phyloP scores from a whole-genome alignment of 2,113 vertebrate species.

The Eurypyga helias region DNA sequence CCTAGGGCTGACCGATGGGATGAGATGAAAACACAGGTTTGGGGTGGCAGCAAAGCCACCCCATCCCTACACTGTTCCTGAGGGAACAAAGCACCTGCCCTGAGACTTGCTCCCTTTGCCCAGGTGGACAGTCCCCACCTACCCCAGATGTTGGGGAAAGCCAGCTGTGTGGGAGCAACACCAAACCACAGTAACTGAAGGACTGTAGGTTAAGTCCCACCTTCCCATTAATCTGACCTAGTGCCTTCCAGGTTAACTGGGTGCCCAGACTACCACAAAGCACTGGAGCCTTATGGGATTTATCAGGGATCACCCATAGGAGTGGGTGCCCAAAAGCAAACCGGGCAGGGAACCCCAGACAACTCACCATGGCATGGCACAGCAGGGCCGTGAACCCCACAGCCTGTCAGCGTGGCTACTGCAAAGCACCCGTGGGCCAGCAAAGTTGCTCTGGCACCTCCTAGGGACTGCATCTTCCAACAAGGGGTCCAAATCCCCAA shows the following conservation, averaged over 20 bases:
- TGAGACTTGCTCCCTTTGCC: background rate
- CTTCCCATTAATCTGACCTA: background rate
- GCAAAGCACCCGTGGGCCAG: background rate
- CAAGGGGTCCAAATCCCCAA: fast-evolving
- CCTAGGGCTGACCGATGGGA: background rate
- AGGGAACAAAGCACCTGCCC: background rate
- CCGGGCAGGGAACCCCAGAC: background rate
- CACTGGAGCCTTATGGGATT: background rate
- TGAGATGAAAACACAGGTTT: background rate
- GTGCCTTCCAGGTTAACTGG: background rate
- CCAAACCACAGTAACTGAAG: background rate
- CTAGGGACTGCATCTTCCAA: fast-evolving
- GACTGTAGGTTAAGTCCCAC: background rate
- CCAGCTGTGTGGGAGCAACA: background rate
- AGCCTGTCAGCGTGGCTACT: fast-evolving
- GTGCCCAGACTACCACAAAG: background rate
- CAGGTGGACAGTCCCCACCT: background rate
- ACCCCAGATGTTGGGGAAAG: background rate
- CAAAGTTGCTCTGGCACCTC: background rate
- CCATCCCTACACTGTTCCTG: background rate
- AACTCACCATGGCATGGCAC: background rate
- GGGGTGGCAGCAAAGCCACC: background rate
- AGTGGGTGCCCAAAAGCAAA: background rate
- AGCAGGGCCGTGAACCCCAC: background rate
- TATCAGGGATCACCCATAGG: background rate